Evolutionary conservation across 2,888 invertebrate species (phyloP).

Genomic region (Lydus trimaculatus): DNA sequence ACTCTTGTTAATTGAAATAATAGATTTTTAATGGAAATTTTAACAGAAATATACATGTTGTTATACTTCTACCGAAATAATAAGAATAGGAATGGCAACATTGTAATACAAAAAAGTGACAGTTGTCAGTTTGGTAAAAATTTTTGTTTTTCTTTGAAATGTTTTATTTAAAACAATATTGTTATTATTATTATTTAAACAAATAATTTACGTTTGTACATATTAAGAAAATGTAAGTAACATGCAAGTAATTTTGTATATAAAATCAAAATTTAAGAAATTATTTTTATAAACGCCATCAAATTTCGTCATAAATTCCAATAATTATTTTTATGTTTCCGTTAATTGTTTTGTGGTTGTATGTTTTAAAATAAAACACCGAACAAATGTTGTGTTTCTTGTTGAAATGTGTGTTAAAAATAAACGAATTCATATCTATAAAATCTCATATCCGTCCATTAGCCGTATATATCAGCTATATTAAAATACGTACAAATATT

Average conservation of each 20-base stretch:
- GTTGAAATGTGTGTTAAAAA: slow-evolving; percentile 7
- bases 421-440: slow-evolving; percentile 8
- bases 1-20: too few relatives aligned
- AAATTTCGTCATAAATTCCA: neutral
- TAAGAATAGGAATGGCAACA: neutral
- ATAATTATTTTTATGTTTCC: neutral
- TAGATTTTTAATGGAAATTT: too few relatives aligned
- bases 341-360: neutral
- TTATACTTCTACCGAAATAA: too few relatives aligned
- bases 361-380: neutral
- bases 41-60: too few relatives aligned
- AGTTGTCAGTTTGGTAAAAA: neutral
- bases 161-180: neutral
- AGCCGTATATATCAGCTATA: too few relatives aligned
- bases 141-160: neutral
- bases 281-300: neutral
- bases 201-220: neutral
- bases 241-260: too few relatives aligned
- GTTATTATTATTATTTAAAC: neutral
- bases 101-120: neutral
- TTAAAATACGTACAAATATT: too few relatives aligned
- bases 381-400: slow-evolving; percentile 8
- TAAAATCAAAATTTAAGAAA: too few relatives aligned
- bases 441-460: slow-evolving; percentile 16
- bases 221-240: neutral